Evolutionary conservation across 2,113 vertebrate genomes (phyloP).

Genomic region (Clarias batrachus): DNA sequence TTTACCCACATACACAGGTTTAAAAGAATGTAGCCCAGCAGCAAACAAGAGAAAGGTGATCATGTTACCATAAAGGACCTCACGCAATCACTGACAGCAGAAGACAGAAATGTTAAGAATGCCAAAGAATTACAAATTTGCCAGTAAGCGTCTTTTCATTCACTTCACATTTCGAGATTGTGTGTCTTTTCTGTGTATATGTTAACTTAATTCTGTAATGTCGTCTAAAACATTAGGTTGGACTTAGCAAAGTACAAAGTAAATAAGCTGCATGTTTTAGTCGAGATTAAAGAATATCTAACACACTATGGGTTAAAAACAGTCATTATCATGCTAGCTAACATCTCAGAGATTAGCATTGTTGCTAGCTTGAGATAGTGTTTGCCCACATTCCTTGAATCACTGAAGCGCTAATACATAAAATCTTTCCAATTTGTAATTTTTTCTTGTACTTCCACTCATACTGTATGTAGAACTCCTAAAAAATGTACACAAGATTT

Average conservation of each 20-base stretch:
- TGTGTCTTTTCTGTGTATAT: neutral
- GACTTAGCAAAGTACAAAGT: neutral
- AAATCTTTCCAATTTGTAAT: neutral
- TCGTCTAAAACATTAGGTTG: neutral
- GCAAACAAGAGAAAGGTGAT: slow-evolving; percentile 8
- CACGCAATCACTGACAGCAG: slow-evolving; percentile 33
- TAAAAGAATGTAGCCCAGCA: slow-evolving; percentile 21
- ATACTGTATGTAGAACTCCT: neutral
- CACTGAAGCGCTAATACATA: neutral
- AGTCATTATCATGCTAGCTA: neutral
- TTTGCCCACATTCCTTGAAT: neutral
- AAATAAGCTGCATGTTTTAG: neutral
- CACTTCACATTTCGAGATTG: neutral
- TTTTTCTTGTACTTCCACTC: neutral
- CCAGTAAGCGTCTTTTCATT: slow-evolving; percentile 3
- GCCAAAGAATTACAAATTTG: slow-evolving; percentile 5
- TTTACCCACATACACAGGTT: neutral
- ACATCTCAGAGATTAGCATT: neutral
- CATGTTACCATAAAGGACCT: slow-evolving; percentile 2
- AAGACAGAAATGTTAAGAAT: slow-evolving; percentile 34
- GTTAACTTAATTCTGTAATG: neutral
- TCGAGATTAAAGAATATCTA: neutral
- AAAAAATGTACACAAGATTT: too few relatives aligned
- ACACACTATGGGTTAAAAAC: neutral
- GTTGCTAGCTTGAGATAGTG: neutral